phyloP scores from a whole-genome alignment of 2,797 vertebrate genomes.

The Onychomys arenicola region DNA sequence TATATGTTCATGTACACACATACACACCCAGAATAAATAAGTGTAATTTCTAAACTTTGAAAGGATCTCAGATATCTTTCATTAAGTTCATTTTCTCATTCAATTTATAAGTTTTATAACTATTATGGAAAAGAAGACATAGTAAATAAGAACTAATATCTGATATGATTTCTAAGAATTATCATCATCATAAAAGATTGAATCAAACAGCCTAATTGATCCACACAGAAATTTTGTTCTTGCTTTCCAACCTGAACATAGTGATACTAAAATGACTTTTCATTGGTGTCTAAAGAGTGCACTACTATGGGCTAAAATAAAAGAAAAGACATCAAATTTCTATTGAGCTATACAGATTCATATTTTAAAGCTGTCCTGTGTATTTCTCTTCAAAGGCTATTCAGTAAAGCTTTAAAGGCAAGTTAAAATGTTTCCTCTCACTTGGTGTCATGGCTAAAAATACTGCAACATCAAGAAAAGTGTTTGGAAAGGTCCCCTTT shows the following conservation, averaged over 20 bases:
- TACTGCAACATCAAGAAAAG: neutral
- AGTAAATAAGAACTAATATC: neutral
- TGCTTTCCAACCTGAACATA: neutral
- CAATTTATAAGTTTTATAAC: neutral
- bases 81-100: slow-evolving; percentile 10
- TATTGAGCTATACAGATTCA: neutral
- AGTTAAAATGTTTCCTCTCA: neutral
- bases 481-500: neutral
- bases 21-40: neutral
- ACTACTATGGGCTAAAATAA: neutral
- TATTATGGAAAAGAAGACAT: neutral
- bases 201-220: neutral
- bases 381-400: neutral
- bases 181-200: neutral
- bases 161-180: neutral
- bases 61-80: neutral
- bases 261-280: neutral
- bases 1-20: neutral
- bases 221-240: neutral
- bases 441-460: neutral
- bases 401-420: neutral
- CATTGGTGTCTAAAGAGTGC: neutral
- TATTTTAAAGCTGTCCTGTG: neutral
- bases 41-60: neutral
- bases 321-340: neutral